These are phyloP conservation scores for Cotesia vestalis DNA, from an alignment of 1,140 invertebrate genomes.

Conservation along the genomic window DNA sequence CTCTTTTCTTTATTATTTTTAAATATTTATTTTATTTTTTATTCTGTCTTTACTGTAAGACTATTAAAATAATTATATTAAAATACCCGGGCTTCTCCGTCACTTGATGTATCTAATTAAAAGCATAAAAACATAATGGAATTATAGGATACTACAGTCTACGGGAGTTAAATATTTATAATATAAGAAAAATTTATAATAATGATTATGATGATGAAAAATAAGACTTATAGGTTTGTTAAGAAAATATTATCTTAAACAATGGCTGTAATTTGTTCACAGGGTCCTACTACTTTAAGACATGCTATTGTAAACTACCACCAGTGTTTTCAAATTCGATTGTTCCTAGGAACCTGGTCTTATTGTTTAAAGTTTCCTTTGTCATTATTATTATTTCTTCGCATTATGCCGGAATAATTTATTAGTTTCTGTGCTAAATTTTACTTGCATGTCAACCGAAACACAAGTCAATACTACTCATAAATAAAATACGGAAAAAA, in stretches of 20 bases:
- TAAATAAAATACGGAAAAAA: neutral
- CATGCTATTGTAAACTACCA: slow-evolving; percentile 51
- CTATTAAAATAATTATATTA: slow-evolving; percentile 19
- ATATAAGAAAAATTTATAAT: too few species aligned
- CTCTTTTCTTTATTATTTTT: neutral
- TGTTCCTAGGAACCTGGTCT: slow-evolving; percentile 49
- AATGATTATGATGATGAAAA: neutral
- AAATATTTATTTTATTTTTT: neutral
- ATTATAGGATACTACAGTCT: too few species aligned
- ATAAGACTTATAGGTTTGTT: neutral
- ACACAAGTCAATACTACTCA: neutral
- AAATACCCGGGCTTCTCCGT: neutral
- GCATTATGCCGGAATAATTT: slow-evolving; percentile 56
- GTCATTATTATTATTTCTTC: slow-evolving; percentile 60
- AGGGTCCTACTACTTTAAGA: slow-evolving; percentile 23
- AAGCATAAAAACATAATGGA: too few species aligned
- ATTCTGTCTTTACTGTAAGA: neutral
- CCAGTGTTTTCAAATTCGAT: slow-evolving; percentile 60
- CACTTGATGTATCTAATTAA: neutral
- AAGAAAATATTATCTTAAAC: neutral
- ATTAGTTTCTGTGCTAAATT: slow-evolving; percentile 50
- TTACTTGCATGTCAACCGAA: slow-evolving; percentile 38
- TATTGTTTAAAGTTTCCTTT: slow-evolving; percentile 64
- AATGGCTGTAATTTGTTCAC: slow-evolving; percentile 17
- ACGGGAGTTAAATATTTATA: too few species aligned